phyloP scores from a whole-genome alignment of 2,888 invertebrate genomes.

The Agonopterix heracliana region DNA sequence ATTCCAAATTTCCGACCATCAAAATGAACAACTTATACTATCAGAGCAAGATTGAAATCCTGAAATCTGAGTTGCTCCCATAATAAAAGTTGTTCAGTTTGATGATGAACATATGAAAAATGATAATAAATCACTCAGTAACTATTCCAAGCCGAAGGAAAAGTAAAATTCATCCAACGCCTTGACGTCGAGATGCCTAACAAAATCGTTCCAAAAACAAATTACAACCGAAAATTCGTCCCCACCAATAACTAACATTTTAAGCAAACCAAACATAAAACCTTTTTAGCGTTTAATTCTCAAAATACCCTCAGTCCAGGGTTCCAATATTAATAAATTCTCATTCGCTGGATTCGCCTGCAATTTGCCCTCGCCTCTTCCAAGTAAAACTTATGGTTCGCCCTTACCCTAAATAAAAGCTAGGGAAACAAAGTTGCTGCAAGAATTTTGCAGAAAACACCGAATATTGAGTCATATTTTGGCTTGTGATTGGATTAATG shows the following conservation, averaged over 20 bases:
- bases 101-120: no score
- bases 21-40: no score
- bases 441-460: conserved; percentile 38
- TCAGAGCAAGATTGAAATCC: no score
- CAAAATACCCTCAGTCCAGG: conserved; percentile 31
- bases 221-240: background rate
- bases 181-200: background rate
- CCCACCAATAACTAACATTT: background rate
- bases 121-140: no score
- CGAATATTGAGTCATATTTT: conserved; percentile 48
- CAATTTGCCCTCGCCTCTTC: conserved; percentile 64
- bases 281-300: conserved; percentile 60
- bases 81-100: no score
- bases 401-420: conserved; percentile 59
- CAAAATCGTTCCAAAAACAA: background rate
- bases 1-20: no score
- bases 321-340: conserved; percentile 75
- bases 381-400: conserved; percentile 63
- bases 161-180: no score
- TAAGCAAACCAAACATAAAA: conserved; percentile 37
- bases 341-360: conserved; percentile 65
- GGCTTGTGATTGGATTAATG: conserved; percentile 20
- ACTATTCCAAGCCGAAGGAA: no score
- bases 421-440: conserved; percentile 28
- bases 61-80: no score